Base-by-base conservation (phyloP, 2,113 vertebrate genomes). In the Cavia aperea region DNA sequence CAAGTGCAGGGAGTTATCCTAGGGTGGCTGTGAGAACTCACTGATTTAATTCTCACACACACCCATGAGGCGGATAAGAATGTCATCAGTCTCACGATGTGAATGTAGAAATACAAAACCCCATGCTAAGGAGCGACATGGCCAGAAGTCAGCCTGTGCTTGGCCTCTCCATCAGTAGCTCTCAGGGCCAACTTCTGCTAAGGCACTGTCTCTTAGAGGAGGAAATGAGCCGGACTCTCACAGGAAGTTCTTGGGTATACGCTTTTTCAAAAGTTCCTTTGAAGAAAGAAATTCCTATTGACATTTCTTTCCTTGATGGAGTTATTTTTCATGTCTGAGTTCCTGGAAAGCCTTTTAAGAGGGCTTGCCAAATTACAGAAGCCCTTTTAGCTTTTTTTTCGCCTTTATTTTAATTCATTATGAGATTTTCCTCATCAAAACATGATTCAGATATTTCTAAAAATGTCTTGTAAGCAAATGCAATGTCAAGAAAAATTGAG, bases 301-400 rank as follows among this genome's bases (percentile, higher is more conserved):
- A 81, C 54, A 89, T 86, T 56, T 85, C 46, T 86, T 90, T 75
- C 92, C 36, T 62, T 70, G 14, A 75, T 83, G 78, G n/a, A 66
- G 73, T 72, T 72, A 88, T 68, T 83, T 85, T 93, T 84, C 72
- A 60, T 65, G 79, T 43, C 73, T 86, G 66, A 10, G 82, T 81
- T 85, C 84, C 68, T 89, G 39, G 63, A 96, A 97, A 89, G 51
- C 39, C 43, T 88, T 94, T 88, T 58, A 87, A 84, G 56, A 86
- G 14, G 18, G 39, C 31, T 60, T 94, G 43, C 24, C 78, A 63
- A 90, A 73, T 85, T 56, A 84, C 26, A 39, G 77, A 94, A 70
- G 31, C 62, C 5, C 31, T 89, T 91, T n/a, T 73, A 46, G 39
- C 11, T 72, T 77, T 39, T 83, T 88, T 91, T 77, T 81, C 79